Evolutionary conservation across 2,797 vertebrate genomes (phyloP), one percentile per base, ranked within the genome.

Genomic region (Hyperoplus lanceolatus): DNA sequence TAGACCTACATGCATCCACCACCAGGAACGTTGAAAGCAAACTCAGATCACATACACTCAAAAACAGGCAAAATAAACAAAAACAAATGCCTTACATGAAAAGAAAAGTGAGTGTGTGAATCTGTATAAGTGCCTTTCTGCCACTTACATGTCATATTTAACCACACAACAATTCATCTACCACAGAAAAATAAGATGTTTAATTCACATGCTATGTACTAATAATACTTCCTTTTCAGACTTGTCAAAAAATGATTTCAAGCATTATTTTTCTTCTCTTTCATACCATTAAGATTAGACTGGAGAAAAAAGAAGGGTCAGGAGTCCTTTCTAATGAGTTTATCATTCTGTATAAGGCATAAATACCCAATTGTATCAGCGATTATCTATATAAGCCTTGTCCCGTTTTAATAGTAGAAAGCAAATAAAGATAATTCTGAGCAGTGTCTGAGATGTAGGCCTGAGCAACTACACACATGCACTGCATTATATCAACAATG

Each of bases 251-350:
- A 77, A 77, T 36, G 0, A 7, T 65, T 15, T 73, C 29, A 6
- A 13, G 8, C 11, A 15, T 5, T 59, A 18, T 29, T 81, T 70
- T 53, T 49, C 65, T 54, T 54, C 55, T 50, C 49, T 77, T 60
- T 74, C 43, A 49, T 61, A 56, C 68, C 74, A 71, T 76, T 71
- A 81, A 86, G 84, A 83, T 84, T 73, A 82, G 36, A 73, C 11
- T 18, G 64, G 62, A 74, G 18, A 56, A 45, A 11, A 38, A 36
- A 53, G 58, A 87, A 73, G 42, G 53, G 60, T 58, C 57, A 59
- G 29, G 72, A 90, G 72, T 84, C 29, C 83, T 81, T 87, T 70
- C 56, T 76, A 83, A 90, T 89, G 77, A 90, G 82, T 82, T 91
- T 72, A 81, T 73, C 86, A 85, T 79, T 80, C 77, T 67, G 60